A percentile compares a stretch with the other conserved stretches of the same genome.
phyloP scores from a whole-genome alignment of 1,140 invertebrate genomes.

The Metopolophium dirhodum region DNA sequence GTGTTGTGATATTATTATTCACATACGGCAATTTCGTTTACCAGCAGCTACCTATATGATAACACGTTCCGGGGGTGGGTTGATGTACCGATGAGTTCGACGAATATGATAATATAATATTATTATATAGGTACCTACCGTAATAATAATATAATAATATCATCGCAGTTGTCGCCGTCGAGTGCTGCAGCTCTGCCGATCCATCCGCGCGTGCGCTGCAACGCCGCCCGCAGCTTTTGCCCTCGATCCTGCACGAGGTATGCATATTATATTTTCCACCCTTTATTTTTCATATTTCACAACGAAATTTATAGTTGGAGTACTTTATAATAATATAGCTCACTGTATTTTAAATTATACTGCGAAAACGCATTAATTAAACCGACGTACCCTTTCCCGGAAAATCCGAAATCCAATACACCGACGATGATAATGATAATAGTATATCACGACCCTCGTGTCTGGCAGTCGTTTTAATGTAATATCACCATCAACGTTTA shows the following conservation, averaged over 20 bases:
- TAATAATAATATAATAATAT: too few relatives aligned
- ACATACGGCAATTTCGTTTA: too few relatives aligned
- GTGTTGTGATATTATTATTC: too few relatives aligned
- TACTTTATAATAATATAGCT: background rate
- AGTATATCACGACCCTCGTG: constrained; percentile 6
- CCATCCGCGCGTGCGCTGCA: background rate
- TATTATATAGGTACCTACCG: background rate
- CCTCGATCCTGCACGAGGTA: background rate
- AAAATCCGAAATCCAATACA: constrained; percentile 5
- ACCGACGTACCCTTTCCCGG: background rate
- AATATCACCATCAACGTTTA: background rate
- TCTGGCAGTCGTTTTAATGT: background rate
- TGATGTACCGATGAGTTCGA: background rate
- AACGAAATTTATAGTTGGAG: background rate
- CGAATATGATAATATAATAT: background rate
- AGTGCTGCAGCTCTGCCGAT: background rate
- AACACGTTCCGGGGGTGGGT: too few relatives aligned
- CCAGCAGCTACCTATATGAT: too few relatives aligned
- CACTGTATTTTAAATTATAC: background rate
- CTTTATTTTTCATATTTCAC: background rate
- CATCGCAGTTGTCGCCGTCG: too few relatives aligned
- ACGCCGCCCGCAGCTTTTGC: background rate
- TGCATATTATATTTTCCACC: background rate
- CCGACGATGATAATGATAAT: background rate
- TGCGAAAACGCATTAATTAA: background rate